Evolutionary conservation across 2,888 invertebrate genomes (phyloP).

Genomic region (Noctuana brunneofusca): DNA sequence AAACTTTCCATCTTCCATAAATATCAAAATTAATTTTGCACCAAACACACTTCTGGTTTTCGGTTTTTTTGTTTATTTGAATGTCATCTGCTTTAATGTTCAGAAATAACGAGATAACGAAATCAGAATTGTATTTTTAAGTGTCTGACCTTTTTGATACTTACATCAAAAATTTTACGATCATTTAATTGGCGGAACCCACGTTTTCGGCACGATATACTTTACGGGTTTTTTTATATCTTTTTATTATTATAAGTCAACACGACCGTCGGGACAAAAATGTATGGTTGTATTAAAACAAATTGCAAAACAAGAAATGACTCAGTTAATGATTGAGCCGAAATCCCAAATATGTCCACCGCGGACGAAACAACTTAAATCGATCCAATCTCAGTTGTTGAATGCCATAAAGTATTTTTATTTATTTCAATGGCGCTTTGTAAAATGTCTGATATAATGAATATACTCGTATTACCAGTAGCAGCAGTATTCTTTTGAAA

Average conservation of each 20-base stretch:
- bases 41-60: slow-evolving; percentile 1
- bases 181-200: slow-evolving; percentile 34
- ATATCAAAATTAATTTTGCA: slow-evolving; percentile 7
- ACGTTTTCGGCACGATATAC: slow-evolving; percentile 35
- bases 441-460: slow-evolving; percentile 78
- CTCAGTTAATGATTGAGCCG: slow-evolving; percentile 53
- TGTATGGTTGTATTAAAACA: slow-evolving; percentile 46
- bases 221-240: slow-evolving; percentile 26
- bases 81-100: slow-evolving; percentile 24
- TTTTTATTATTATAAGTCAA: slow-evolving; percentile 22
- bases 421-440: slow-evolving; percentile 75
- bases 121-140: slow-evolving; percentile 32
- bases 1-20: slow-evolving; percentile 9
- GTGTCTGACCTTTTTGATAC: slow-evolving; percentile 34
- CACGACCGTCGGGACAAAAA: slow-evolving; percentile 15
- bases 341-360: slow-evolving; percentile 60
- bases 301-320: slow-evolving; percentile 58
- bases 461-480: slow-evolving; percentile 82
- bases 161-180: slow-evolving; percentile 32
- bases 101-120: slow-evolving; percentile 26
- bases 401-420: slow-evolving; percentile 71
- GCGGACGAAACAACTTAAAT: slow-evolving; percentile 49
- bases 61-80: slow-evolving; percentile 19
- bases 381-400: slow-evolving; percentile 57
- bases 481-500: slow-evolving; percentile 74